Base-by-base conservation (phyloP, 23 tunicate species). In the Phallusia fumigata region DNA sequence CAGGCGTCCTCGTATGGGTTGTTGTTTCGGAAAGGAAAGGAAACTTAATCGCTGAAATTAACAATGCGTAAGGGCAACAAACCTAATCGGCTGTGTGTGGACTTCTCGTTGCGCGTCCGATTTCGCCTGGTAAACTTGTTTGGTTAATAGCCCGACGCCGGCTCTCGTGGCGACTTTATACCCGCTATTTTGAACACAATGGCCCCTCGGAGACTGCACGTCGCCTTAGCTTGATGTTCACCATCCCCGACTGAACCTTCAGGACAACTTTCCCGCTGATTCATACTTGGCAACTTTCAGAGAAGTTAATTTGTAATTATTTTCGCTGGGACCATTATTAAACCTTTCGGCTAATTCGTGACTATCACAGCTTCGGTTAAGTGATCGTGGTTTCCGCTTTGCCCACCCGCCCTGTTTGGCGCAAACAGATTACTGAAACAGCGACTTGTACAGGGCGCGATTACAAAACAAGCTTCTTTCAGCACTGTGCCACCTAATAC, bases 11-110 rank as follows among this genome's bases (percentile, higher is more conserved):
- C 30, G 77, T 74, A 21, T 33, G 31, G 34, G 77, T 74, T 74
- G 77, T 35, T 74, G 77, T 74, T 74, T 33, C 77, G 77, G n/a
- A 74, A 74, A 30, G 40, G 34, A 74, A 33, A 74, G 45, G 35
- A 19, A 74, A 33, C 77, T 31, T 74, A 74, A 74, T 74, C 77
- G 45, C 3, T 19, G 77, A 74, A 33, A 74, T 35, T 33, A 33
- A 74, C 40, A 33, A 74, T 74, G 77, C 77, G n/a, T 30, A 74
- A 33, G 2, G 35, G 69, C 69, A 58, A 58, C 69, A 58, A 58
- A 58, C 69, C 28, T 24, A 58, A 58, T 58, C 28, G 69, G 26
- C 69, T 16, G 81, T 58, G 69, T 58, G 69, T 58, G 69, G 69
- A 58, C 69, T 58, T 58, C 69, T 58, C 69, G 69, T 58, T 22